Base-by-base conservation (phyloP, 2,113 vertebrate genomes). In the Lycocorax pyrrhopterus region DNA sequence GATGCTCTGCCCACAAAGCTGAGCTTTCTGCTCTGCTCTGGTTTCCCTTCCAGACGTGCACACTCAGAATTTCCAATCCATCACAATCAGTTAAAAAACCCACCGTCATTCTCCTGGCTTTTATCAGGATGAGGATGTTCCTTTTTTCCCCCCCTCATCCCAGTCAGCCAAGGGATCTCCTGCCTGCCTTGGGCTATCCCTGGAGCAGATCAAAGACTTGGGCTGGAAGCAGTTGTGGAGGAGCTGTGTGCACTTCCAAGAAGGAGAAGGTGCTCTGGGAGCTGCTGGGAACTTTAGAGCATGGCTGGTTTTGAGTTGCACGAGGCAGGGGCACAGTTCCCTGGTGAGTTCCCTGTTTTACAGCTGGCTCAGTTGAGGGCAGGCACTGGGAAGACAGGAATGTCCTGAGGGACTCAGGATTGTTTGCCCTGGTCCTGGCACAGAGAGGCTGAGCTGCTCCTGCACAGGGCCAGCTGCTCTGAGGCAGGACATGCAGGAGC, bases 51-150 rank as follows among this genome's bases (percentile, higher is more conserved):
- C 55, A 33, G 8, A 37, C 35, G 23, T 44, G 37, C 79, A 32
- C 19, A 1, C 27, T 84, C 39, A 23, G 47, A 72, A 51, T 47
- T 93, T 56, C 60, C 56, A 55, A 2, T 10, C 52, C n/a, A 8
- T 32, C 39, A 7, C 43, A 13, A 16, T 2, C 0, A 0, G 20
- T 47, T 79, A 29, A 78, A 56, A 35, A 32, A 4, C n/a, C 35
- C 63, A 47, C 55, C 3, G 1, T 43, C 20, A 26, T 82, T 75
- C 41, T 72, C 23, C n/a, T 68, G 12, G 16, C 74, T 82, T 62
- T 60, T 39, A 43, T 14, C 49, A 83, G 39, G 13, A 72, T 19
- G 8, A 26, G 46, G 29, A 49, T 51, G 32, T 71, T 56, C 37
- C 41, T 32, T 9, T 69, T 90, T 12, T 10, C 20, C 47, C 52